These are phyloP conservation scores for Tenualosa thibaudeaui DNA, from an alignment of 2,797 vertebrate species.

Conservation along the genomic window DNA sequence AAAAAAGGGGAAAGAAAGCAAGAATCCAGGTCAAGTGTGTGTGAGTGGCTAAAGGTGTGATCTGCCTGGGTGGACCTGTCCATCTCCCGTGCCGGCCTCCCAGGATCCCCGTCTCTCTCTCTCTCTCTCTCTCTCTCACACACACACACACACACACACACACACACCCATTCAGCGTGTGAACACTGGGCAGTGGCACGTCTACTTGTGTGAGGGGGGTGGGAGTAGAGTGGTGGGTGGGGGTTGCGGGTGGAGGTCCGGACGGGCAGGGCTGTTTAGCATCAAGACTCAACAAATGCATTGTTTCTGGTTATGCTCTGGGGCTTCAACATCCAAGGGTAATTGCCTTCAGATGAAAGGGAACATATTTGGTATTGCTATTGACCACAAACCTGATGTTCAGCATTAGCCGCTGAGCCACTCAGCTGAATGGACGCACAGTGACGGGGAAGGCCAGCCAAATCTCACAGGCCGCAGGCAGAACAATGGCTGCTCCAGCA, in stretches of 20 bases:
- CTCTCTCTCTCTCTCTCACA: not conserved
- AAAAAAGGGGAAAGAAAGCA: not conserved
- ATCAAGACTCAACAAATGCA: constrained; percentile 55
- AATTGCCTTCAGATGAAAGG: constrained; percentile 56
- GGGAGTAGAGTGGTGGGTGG: not conserved
- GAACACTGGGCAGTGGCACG: constrained; percentile 41
- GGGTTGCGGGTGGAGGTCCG: constrained; percentile 21
- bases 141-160: constrained; percentile 5
- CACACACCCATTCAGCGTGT: constrained; percentile 28
- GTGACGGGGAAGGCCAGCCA: not conserved
- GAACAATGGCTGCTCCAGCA: constrained; percentile 23
- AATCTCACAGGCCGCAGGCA: constrained; percentile 26
- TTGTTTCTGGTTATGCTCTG: constrained; percentile 46
- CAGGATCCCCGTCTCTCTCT: not conserved
- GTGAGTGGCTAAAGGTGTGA: constrained; percentile 31
- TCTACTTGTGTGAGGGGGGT: not conserved
- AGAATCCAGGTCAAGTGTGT: constrained; percentile 9
- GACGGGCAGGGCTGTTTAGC: constrained; percentile 47
- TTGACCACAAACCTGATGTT: constrained; percentile 43
- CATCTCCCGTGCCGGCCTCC: constrained; percentile 39
- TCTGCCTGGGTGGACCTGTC: constrained; percentile 55
- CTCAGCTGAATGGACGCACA: constrained; percentile 14
- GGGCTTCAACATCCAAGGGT: constrained; percentile 43
- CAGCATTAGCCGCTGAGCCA: constrained; percentile 42
- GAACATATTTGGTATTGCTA: constrained; percentile 32